Evolutionary conservation across 1,140 invertebrate genomes (phyloP).

Genomic region (Oryctes rhinoceros): DNA sequence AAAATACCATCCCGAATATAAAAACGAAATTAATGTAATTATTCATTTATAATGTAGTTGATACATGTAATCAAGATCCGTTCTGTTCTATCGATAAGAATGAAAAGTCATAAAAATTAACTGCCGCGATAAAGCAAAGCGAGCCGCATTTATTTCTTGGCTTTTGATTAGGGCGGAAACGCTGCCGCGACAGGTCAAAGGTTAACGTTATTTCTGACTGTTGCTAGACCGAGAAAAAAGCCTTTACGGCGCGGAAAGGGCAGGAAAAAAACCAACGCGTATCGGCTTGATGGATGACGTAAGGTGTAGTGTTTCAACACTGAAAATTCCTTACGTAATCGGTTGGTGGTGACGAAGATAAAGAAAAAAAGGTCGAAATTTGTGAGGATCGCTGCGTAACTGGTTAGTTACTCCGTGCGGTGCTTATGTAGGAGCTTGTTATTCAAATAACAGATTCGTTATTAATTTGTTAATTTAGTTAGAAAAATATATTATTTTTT

Average conservation of each 20-base stretch:
- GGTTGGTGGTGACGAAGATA: background rate
- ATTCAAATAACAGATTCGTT: too few relatives aligned
- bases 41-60: too few relatives aligned
- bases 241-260: background rate
- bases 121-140: constrained; percentile 17
- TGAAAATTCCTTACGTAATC: constrained; percentile 24
- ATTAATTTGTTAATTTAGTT: too few relatives aligned
- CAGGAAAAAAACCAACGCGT: constrained; percentile 32
- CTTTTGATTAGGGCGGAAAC: constrained; percentile 38
- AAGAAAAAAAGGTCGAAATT: background rate
- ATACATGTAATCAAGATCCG: background rate
- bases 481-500: too few relatives aligned
- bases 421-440: too few relatives aligned
- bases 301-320: constrained; percentile 21
- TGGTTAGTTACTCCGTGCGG: too few relatives aligned
- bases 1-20: too few relatives aligned
- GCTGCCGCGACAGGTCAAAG: constrained; percentile 35
- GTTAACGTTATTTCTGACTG: constrained; percentile 42
- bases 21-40: background rate
- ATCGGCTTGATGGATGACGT: constrained; percentile 29
- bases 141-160: constrained; percentile 10
- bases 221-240: constrained; percentile 23
- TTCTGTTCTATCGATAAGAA: constrained; percentile 27
- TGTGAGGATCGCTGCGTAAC: too few relatives aligned
- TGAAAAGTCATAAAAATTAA: constrained; percentile 41